Evolutionary conservation across 2,797 vertebrate genomes (phyloP).

Genomic region (Valencia hispanica): DNA sequence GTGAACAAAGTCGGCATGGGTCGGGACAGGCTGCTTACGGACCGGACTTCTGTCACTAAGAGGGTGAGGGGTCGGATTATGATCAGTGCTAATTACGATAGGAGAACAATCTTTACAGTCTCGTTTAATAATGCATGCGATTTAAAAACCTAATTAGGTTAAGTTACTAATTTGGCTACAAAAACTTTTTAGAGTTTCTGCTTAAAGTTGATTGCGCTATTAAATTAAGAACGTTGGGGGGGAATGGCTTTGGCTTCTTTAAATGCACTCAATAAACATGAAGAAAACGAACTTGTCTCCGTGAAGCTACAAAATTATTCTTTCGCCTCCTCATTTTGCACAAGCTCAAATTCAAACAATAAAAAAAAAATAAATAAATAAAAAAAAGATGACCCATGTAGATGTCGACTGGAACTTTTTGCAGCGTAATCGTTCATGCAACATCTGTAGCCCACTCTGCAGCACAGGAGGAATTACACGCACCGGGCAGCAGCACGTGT

Average conservation of each 20-base stretch:
- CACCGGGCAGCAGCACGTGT: constrained; percentile 67
- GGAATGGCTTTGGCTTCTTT: not conserved
- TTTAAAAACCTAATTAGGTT: constrained; percentile 9
- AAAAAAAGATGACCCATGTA: not conserved
- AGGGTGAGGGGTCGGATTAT: constrained; percentile 33
- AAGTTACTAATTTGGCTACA: constrained; percentile 4
- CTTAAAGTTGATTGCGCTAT: constrained; percentile 6
- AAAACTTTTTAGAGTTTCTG: constrained; percentile 5
- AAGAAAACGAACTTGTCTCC: not conserved
- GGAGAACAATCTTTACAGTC: not conserved
- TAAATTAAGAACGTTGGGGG: not conserved
- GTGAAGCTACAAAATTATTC: not conserved
- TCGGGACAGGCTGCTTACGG: constrained; percentile 36
- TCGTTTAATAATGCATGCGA: constrained; percentile 11
- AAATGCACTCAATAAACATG: not conserved
- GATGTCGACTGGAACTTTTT: constrained; percentile 8
- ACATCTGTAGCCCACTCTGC: constrained; percentile 24
- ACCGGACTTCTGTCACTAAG: constrained; percentile 25
- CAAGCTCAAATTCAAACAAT: not conserved
- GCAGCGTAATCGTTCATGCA: constrained; percentile 17
- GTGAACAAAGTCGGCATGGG: constrained; percentile 52
- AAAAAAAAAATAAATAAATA: not conserved
- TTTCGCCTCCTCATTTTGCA: not conserved
- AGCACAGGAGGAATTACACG: constrained; percentile 36
- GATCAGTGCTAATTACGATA: constrained; percentile 18